phyloP scores from a whole-genome alignment of 2,888 invertebrate genomes.

The Melolontha melolontha region DNA sequence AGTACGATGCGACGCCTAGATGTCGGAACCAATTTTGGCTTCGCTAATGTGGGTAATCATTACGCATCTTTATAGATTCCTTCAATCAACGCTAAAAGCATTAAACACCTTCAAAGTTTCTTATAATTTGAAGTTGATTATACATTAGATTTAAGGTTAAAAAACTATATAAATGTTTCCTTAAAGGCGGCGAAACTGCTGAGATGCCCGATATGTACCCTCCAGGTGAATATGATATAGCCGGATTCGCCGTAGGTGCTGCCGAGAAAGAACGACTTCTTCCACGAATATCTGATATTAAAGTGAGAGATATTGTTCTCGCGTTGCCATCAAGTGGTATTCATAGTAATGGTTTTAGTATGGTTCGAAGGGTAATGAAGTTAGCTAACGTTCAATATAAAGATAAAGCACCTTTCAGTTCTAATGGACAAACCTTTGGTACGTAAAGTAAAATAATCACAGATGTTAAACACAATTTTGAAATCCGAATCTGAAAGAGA shows the following conservation, averaged over 20 bases:
- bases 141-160: too few species aligned
- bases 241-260: slow-evolving; percentile 95
- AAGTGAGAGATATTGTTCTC: slow-evolving; percentile 83
- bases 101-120: too few species aligned
- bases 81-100: too few species aligned
- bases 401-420: slow-evolving; percentile 80
- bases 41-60: too few species aligned
- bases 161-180: slow-evolving; percentile 26
- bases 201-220: slow-evolving; percentile 97
- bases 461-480: too few species aligned
- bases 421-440: slow-evolving; percentile 69
- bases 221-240: slow-evolving; percentile 90
- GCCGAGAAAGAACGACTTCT: slow-evolving; percentile 81
- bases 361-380: slow-evolving; percentile 84
- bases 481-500: too few species aligned
- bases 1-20: too few species aligned
- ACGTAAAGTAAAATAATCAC: slow-evolving; percentile 1
- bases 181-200: slow-evolving; percentile 91
- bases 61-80: too few species aligned
- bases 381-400: slow-evolving; percentile 73
- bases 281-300: slow-evolving; percentile 76
- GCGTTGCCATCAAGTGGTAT: slow-evolving; percentile 91
- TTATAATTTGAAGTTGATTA: too few species aligned
- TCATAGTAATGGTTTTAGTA: slow-evolving; percentile 95
- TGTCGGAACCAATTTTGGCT: too few species aligned